These are phyloP conservation scores for Podarcis lilfordi DNA, from an alignment of 2,797 vertebrate genomes.

Conservation along the genomic window DNA sequence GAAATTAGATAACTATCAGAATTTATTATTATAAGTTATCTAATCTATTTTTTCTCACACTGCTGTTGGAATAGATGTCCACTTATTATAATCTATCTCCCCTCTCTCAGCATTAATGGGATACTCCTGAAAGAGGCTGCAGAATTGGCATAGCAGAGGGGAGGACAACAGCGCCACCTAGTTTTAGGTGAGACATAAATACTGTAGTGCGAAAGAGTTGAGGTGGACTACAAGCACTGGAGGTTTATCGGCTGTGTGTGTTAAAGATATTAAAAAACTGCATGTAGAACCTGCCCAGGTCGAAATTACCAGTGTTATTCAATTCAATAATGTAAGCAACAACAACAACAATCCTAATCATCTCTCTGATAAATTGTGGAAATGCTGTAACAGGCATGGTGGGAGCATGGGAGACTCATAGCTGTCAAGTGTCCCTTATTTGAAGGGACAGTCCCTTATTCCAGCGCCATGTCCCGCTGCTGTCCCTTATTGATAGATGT, in stretches of 20 bases:
- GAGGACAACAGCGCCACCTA: conserved; percentile 16
- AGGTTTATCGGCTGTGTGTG: too few species aligned
- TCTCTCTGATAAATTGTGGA: not conserved
- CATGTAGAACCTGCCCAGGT: not conserved
- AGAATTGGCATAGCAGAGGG: not conserved
- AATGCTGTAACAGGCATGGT: not conserved
- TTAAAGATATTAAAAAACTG: not conserved
- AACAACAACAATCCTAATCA: not conserved
- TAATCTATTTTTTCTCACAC: not conserved
- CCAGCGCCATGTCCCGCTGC: too few species aligned
- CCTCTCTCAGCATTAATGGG: not conserved
- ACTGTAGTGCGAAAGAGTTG: not conserved
- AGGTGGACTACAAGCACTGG: too few species aligned
- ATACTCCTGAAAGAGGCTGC: fast-evolving
- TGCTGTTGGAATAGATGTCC: not conserved
- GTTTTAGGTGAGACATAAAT: not conserved
- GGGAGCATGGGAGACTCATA: too few species aligned
- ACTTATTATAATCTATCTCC: too few species aligned
- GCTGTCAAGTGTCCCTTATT: too few species aligned
- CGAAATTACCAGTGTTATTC: not conserved
- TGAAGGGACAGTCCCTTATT: too few species aligned
- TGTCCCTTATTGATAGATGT: too few species aligned
- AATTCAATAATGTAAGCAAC: too few species aligned
- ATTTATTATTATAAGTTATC: not conserved
- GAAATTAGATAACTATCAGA: not conserved